phyloP scores from a whole-genome alignment of 2,888 invertebrate species.

The Microplitis deprimator region DNA sequence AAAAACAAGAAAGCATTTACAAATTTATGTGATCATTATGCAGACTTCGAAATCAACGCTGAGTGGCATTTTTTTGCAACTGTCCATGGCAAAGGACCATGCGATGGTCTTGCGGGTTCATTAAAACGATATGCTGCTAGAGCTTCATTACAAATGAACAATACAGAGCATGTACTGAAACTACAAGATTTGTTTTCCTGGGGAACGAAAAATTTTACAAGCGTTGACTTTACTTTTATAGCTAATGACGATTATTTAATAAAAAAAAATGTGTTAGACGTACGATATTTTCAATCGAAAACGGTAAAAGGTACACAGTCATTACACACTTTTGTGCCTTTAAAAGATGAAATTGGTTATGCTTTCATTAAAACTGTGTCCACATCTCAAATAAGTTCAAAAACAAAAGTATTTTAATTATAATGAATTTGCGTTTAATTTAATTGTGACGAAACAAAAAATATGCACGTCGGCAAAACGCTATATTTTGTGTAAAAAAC shows the following conservation, averaged over 20 bases:
- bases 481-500: no score
- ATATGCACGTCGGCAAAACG: no score
- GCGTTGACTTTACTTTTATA: no score
- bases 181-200: no score
- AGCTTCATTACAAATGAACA: background rate
- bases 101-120: background rate
- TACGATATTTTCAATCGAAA: slow-evolving; percentile 11
- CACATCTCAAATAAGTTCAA: slow-evolving; percentile 2
- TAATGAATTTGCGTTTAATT: slow-evolving; percentile 5
- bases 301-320: slow-evolving; percentile 13
- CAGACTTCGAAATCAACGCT: slow-evolving; percentile 14
- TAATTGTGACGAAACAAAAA: no score
- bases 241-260: slow-evolving; percentile 7
- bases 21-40: slow-evolving; percentile 19
- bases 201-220: no score
- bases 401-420: slow-evolving; percentile 17
- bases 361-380: slow-evolving; percentile 8
- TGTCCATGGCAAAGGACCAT: slow-evolving; percentile 27
- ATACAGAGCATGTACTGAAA: no score
- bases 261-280: slow-evolving; percentile 12
- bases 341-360: slow-evolving; percentile 5
- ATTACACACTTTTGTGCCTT: slow-evolving; percentile 3
- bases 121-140: background rate
- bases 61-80: slow-evolving; percentile 30
- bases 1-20: slow-evolving; percentile 21